These are phyloP conservation scores for Hexactinellida sp. DNA, from an alignment of 37 sponge, comb jelly and placozoan genomes.

Conservation along the genomic window DNA sequence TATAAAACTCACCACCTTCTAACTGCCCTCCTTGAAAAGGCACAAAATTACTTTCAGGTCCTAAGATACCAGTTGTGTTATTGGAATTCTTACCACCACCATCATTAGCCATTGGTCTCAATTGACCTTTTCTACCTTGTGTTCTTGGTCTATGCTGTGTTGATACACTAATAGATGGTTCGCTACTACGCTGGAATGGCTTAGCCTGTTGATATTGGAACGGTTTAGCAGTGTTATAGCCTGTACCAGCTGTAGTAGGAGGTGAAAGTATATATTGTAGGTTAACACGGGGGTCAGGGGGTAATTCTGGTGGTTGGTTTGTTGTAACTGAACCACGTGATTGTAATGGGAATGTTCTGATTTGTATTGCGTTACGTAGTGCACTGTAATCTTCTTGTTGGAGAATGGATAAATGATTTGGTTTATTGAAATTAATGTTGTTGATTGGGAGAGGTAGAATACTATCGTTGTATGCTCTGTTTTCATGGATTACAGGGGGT, in stretches of 20 bases:
- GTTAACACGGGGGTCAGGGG: neutral
- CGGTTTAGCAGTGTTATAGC: neutral
- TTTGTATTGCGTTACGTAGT: neutral
- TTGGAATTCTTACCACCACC: neutral
- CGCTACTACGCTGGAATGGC: neutral
- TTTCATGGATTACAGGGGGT: neutral
- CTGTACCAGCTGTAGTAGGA: neutral
- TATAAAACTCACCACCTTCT: neutral
- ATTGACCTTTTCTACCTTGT: neutral
- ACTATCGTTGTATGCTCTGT: neutral
- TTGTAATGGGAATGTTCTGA: neutral
- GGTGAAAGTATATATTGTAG: neutral
- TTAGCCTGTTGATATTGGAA: slow-evolving; percentile 12
- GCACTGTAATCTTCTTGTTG: neutral
- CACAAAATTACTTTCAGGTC: neutral
- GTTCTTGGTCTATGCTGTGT: slow-evolving; percentile 5
- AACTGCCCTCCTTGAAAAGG: neutral
- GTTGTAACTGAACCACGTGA: neutral
- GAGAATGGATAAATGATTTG: neutral
- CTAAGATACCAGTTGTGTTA: neutral
- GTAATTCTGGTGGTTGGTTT: neutral
- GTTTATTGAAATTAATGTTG: neutral
- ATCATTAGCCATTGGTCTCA: neutral
- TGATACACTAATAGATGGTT: neutral
- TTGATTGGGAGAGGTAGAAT: neutral